A percentile compares a stretch with the other conserved stretches of the same genome.
Conservation (phyloP, 2,888 invertebrate genomes). For the Caenorhabditis becei region DNA sequence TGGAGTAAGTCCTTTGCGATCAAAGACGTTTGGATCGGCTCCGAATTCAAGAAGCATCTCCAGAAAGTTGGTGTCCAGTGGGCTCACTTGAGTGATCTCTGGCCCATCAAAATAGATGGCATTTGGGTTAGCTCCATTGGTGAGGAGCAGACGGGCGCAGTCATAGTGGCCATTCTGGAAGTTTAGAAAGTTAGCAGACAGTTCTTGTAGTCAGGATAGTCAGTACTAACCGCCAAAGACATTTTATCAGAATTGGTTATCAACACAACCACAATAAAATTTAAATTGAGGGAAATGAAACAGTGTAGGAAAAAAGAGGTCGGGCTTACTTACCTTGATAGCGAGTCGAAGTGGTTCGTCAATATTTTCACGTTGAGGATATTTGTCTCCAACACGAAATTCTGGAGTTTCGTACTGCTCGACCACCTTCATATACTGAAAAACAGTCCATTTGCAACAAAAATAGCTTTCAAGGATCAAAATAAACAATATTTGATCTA, state of each 20-base stretch:
- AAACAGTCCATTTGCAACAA: not conserved
- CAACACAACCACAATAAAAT: constrained; percentile 5
- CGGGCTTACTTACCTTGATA: constrained; percentile 84
- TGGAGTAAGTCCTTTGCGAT: constrained; percentile 91
- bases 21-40: constrained; percentile 91
- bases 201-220: not conserved
- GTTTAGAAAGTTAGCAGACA: not conserved
- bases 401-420: constrained; percentile 71
- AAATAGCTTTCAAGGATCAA: not conserved
- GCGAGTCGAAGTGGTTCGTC: constrained; percentile 93
- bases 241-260: constrained; percentile 5
- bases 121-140: constrained; percentile 92
- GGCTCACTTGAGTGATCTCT: constrained; percentile 90
- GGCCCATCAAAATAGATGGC: constrained; percentile 85
- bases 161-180: constrained; percentile 82
- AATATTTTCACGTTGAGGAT: constrained; percentile 80
- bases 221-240: not conserved
- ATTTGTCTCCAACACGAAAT: constrained; percentile 65
- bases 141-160: constrained; percentile 86
- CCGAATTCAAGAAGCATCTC: constrained; percentile 90
- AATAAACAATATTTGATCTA: constrained; percentile 6
- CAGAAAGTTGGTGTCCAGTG: constrained; percentile 87
- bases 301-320: not conserved
- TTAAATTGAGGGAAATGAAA: constrained; percentile 3
- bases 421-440: constrained; percentile 74